These are phyloP conservation scores for Antigone vipio DNA, from an alignment of 2,113 vertebrate genomes.

Conservation along the genomic window DNA sequence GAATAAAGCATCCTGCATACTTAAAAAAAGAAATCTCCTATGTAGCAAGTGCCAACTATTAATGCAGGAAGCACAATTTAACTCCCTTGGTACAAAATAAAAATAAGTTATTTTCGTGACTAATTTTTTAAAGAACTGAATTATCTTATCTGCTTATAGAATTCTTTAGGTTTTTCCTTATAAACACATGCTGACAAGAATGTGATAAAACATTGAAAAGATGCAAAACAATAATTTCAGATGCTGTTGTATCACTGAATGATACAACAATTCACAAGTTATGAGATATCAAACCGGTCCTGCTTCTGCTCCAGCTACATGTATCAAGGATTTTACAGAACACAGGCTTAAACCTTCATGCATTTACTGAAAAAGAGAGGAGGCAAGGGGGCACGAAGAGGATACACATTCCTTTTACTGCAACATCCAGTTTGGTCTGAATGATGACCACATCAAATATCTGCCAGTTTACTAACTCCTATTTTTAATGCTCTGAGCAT, in stretches of 20 bases:
- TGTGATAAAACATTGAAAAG: background rate
- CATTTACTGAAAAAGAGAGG: background rate
- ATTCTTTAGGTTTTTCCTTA: background rate
- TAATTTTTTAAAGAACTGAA: background rate
- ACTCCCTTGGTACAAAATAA: background rate
- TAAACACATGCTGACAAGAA: background rate
- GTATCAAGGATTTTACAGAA: background rate
- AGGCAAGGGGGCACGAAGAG: background rate
- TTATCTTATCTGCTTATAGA: background rate
- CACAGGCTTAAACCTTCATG: fast-evolving
- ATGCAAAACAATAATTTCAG: background rate
- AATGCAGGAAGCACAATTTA: slow-evolving; percentile 7
- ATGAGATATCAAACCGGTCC: fast-evolving
- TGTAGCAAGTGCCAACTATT: background rate
- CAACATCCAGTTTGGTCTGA: background rate
- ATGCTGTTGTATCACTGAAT: background rate
- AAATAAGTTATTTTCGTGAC: background rate
- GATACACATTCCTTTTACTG: background rate
- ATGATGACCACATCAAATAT: background rate
- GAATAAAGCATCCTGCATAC: background rate
- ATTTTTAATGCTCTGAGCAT: background rate
- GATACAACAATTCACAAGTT: background rate
- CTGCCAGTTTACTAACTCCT: background rate
- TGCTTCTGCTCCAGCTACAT: background rate
- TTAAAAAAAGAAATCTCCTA: background rate